These are phyloP conservation scores for Phaedon cochleariae DNA, from an alignment of 2,888 invertebrate species.

Conservation along the genomic window DNA sequence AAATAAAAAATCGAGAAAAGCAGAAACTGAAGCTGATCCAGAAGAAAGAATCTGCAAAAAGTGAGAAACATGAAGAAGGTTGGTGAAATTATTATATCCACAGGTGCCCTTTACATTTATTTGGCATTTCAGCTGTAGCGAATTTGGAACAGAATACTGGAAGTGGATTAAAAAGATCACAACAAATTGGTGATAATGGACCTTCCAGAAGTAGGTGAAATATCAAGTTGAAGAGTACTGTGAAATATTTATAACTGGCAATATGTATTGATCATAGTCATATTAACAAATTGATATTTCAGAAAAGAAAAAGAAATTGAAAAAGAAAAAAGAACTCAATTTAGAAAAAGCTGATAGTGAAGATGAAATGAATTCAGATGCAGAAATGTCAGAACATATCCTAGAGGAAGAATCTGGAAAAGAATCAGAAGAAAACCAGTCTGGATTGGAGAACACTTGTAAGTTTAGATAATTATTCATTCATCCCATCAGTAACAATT, in stretches of 20 bases:
- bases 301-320: constrained; percentile 51
- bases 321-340: constrained; percentile 29
- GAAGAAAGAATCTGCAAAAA: constrained; percentile 64
- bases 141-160: background rate
- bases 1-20: constrained; percentile 81
- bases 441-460: constrained; percentile 30
- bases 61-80: constrained; percentile 50
- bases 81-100: too few species aligned
- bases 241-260: too few species aligned
- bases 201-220: background rate
- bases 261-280: background rate
- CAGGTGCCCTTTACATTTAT: too few species aligned
- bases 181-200: background rate
- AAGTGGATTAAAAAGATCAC: background rate
- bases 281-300: constrained; percentile 24
- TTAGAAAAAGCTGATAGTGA: constrained; percentile 18
- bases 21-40: constrained; percentile 71
- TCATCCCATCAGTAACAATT: too few species aligned
- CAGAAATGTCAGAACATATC: background rate
- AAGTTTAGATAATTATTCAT: constrained; percentile 18
- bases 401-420: constrained; percentile 40
- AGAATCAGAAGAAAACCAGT: constrained; percentile 39
- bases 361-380: constrained; percentile 24
- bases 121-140: constrained; percentile 12
- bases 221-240: too few species aligned